Evolutionary conservation across 2,797 vertebrate genomes (phyloP), one percentile per base, ranked within the genome.

Genomic region (Furcifer pardalis): DNA sequence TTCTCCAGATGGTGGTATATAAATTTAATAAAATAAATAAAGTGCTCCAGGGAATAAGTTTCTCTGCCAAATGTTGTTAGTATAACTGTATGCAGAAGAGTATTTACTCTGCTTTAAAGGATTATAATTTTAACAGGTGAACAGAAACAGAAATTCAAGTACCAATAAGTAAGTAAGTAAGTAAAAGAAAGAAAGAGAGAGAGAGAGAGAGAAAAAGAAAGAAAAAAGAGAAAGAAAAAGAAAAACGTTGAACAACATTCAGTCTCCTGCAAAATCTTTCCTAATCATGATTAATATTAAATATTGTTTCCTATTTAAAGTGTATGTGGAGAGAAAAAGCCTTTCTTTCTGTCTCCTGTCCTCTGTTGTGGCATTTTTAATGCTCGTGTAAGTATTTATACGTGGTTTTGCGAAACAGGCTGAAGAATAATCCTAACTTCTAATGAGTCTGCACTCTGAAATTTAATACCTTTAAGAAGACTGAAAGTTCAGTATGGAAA

Each of bases 401-500:
- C 17, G 40, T 77, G 17, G 12, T 1, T 27, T 21, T 37, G 77
- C 59, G 46, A 77, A 66, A 9, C 30, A 68, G 62, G 62, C 37
- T 74, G 74, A 86, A 79, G 23, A 10, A 37, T 71, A 84, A 86
- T 79, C 84, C 35, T 75, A 77, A 77, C 80, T 81, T 73, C 86
- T 77, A 23, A 19, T 77, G 89, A 77, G 77, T 75, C 88, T 40
- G 77, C 59, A 74, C 78, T 85, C 2, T 1, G 1, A 69, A 79
- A 60, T 68, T 7, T 76, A 89, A 88, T 79, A 69, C 60, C 0
- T 0, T 62, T 79, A 72, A 73, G 66, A 86, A 42, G 65, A 42
- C 35, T 88, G 83, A 49, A 84, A 1, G 0, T n/a, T 74, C 85
- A 68, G 62, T 90, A 91, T 91, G 86, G 87, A 90, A 84, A 81